A percentile compares a stretch with the other conserved stretches of the same genome.
These are phyloP conservation scores for Vesta saturnalis DNA, from an alignment of 2,888 invertebrate genomes.

Conservation along the genomic window DNA sequence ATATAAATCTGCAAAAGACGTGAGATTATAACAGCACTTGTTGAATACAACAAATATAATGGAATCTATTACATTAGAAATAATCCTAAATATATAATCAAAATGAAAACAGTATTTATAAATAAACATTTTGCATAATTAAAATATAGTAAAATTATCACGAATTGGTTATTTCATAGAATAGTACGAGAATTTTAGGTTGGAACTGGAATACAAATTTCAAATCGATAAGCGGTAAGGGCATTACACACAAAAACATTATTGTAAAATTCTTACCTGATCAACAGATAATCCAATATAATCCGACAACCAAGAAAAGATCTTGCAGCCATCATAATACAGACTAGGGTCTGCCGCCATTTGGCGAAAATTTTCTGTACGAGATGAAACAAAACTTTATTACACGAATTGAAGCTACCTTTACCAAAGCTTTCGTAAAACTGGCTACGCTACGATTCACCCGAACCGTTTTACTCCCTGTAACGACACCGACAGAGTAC, in stretches of 20 bases:
- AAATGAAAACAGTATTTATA: too few species aligned
- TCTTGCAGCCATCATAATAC: conserved; percentile 75
- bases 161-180: too few species aligned
- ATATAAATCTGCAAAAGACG: too few species aligned
- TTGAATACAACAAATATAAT: neutral
- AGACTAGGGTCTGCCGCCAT: conserved; percentile 38
- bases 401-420: neutral
- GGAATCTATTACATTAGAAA: neutral
- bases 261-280: conserved; percentile 69
- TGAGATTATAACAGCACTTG: neutral
- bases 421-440: neutral
- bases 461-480: neutral
- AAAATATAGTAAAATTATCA: too few species aligned
- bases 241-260: conserved; percentile 12
- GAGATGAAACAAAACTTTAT: neutral
- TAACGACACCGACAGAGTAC: neutral
- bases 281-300: conserved; percentile 79
- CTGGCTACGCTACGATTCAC: neutral
- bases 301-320: conserved; percentile 75
- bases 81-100: conserved; percentile 7
- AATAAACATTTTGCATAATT: too few species aligned
- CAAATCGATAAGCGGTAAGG: conserved; percentile 3
- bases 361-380: conserved; percentile 30
- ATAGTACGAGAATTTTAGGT: too few species aligned
- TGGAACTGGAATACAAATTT: neutral